These are phyloP conservation scores for Galerucella nymphaeae DNA, from an alignment of 2,888 invertebrate genomes.

Conservation along the genomic window DNA sequence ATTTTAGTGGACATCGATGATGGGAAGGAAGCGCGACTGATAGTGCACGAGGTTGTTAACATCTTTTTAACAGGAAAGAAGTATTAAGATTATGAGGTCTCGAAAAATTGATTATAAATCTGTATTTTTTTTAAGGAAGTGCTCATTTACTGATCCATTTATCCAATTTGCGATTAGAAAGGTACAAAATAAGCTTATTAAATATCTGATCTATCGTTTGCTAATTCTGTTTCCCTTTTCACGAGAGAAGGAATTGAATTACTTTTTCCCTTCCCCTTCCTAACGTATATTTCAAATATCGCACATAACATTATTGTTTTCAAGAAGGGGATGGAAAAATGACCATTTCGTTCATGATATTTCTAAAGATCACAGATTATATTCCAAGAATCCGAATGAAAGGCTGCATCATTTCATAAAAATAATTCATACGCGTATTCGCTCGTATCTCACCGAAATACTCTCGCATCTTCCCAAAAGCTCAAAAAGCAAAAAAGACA, in stretches of 20 bases:
- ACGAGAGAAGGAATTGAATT: too few relatives aligned
- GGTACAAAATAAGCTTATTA: too few relatives aligned
- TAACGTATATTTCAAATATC: too few relatives aligned
- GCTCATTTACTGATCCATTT: background rate
- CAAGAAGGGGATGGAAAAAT: too few relatives aligned
- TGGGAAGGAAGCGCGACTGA: conserved; percentile 18
- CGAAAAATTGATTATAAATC: background rate
- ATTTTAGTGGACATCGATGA: conserved; percentile 21
- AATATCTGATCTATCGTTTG: too few relatives aligned
- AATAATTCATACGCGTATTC: background rate
- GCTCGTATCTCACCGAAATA: conserved; percentile 5
- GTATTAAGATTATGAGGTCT: conserved; percentile 1
- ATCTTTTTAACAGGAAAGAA: conserved; percentile 22
- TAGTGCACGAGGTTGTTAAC: conserved; percentile 29
- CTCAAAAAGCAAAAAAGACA: conserved; percentile 19
- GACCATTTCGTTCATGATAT: background rate
- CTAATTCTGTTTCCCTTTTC: too few relatives aligned
- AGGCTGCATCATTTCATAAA: background rate
- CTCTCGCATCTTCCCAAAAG: conserved; percentile 18
- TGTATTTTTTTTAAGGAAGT: background rate
- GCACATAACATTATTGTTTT: too few relatives aligned
- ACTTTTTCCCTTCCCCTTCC: too few relatives aligned
- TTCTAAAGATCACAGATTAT: background rate
- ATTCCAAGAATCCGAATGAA: background rate
- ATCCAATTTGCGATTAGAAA: background rate